Conservation (phyloP, 2,888 invertebrate genomes). For the Gisinianus flammeolus region DNA sequence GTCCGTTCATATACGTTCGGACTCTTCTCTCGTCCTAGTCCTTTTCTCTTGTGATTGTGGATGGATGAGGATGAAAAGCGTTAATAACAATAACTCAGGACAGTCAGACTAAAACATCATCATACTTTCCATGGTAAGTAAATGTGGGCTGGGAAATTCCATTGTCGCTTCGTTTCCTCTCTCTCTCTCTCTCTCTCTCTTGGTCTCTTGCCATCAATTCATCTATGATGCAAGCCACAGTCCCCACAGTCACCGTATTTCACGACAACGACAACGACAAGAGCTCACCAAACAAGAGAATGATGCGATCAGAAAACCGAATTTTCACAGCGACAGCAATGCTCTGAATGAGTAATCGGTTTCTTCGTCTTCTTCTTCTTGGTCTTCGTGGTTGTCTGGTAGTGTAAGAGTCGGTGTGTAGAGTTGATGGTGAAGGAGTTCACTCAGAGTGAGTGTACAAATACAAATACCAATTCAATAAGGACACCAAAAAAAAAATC, state of each 20-base stretch:
- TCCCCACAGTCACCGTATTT: no score
- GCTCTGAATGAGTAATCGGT: slow-evolving; percentile 20
- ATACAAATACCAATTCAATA: no score
- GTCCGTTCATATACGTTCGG: no score
- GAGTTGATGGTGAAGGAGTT: no score
- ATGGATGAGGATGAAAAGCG: slow-evolving; percentile 5
- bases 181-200: not conserved
- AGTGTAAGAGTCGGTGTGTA: not conserved
- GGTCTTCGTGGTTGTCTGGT: not conserved
- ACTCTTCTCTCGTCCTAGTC: no score
- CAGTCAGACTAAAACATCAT: not conserved
- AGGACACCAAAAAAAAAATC: no score
- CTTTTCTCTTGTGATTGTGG: no score
- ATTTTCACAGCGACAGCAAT: not conserved
- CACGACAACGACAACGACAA: no score
- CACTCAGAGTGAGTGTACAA: no score
- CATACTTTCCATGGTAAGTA: not conserved
- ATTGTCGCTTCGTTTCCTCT: not conserved
- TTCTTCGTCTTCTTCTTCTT: not conserved
- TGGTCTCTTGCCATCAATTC: not conserved
- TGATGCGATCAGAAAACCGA: not conserved
- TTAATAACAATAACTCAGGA: not conserved
- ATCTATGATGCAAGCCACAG: not conserved
- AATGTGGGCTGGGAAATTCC: not conserved
- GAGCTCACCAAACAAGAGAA: no score